Conservation (phyloP, 2,888 invertebrate genomes). For the Eledona agricola region DNA sequence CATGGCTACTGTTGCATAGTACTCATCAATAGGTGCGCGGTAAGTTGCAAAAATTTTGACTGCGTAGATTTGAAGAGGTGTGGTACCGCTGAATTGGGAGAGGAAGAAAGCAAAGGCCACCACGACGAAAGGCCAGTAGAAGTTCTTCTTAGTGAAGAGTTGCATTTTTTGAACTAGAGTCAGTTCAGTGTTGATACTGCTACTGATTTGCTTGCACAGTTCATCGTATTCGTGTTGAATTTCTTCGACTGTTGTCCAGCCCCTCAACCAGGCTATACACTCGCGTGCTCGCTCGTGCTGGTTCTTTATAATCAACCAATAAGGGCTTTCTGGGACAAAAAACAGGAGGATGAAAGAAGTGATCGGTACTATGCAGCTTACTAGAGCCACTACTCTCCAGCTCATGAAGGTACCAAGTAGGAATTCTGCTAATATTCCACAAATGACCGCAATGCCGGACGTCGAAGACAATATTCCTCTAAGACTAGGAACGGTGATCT, state of each 20-base stretch:
- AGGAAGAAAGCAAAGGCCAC: slow-evolving; percentile 75
- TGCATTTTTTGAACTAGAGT: slow-evolving; percentile 36
- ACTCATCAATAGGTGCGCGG: slow-evolving; percentile 78
- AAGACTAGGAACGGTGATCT: slow-evolving; percentile 78
- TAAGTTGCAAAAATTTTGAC: slow-evolving; percentile 77
- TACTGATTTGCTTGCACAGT: slow-evolving; percentile 20
- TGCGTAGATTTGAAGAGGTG: slow-evolving; percentile 77
- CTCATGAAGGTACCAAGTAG: slow-evolving; percentile 74
- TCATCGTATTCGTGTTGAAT: slow-evolving; percentile 70
- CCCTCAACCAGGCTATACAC: slow-evolving; percentile 70
- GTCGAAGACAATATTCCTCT: slow-evolving; percentile 75
- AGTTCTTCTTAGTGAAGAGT: slow-evolving; percentile 68
- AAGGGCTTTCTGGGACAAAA: slow-evolving; percentile 81
- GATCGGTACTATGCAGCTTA: slow-evolving; percentile 71
- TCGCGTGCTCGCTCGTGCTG: slow-evolving; percentile 71
- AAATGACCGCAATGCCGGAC: slow-evolving; percentile 75
- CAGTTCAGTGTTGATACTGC: slow-evolving; percentile 11
- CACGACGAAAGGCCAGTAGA: slow-evolving; percentile 74
- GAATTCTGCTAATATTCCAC: slow-evolving; percentile 78
- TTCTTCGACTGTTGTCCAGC: slow-evolving; percentile 56
- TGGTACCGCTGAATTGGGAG: slow-evolving; percentile 80
- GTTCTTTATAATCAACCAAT: slow-evolving; percentile 76
- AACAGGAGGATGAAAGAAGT: slow-evolving; percentile 71
- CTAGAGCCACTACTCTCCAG: slow-evolving; percentile 76
- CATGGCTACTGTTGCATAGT: slow-evolving; percentile 77